Conservation (phyloP, 2,113 vertebrate species). For the Dicaeum eximium region DNA sequence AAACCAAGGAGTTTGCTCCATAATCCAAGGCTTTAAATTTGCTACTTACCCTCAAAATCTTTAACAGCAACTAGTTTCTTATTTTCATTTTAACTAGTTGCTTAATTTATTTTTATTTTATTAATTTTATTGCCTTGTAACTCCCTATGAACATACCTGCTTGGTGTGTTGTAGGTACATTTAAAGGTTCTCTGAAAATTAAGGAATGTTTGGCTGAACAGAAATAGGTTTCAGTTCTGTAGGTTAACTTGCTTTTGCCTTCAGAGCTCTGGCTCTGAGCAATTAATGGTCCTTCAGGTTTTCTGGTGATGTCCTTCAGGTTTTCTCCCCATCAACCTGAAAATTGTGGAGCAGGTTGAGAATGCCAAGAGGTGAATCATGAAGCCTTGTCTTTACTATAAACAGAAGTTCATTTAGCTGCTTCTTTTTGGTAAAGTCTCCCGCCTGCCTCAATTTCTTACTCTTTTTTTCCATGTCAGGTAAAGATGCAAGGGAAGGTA, state of each 20-base stretch:
- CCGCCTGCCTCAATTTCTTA: not conserved
- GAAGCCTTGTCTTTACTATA: not conserved
- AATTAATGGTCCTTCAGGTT: not conserved
- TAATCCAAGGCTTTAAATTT: not conserved
- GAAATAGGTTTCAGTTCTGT: not conserved
- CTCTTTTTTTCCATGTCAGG: not conserved
- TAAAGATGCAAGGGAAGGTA: not conserved
- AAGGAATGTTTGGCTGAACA: not conserved
- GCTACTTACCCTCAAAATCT: not conserved
- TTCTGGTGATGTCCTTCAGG: not conserved
- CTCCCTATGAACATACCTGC: not conserved
- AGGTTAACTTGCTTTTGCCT: not conserved
- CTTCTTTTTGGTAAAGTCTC: not conserved
- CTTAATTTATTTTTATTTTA: not conserved
- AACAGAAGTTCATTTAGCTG: not conserved
- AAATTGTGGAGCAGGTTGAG: not conserved
- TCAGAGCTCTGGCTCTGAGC: not conserved
- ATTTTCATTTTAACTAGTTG: not conserved
- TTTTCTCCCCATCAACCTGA: not conserved
- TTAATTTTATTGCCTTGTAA: not conserved
- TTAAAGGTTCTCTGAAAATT: not conserved
- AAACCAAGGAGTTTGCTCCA: not conserved
- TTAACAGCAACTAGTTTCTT: not conserved
- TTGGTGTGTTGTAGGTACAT: not conserved
- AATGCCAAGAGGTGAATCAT: not conserved